These are phyloP conservation scores for Coptodon rendalli DNA, from an alignment of 2,113 vertebrate species.

Conservation along the genomic window DNA sequence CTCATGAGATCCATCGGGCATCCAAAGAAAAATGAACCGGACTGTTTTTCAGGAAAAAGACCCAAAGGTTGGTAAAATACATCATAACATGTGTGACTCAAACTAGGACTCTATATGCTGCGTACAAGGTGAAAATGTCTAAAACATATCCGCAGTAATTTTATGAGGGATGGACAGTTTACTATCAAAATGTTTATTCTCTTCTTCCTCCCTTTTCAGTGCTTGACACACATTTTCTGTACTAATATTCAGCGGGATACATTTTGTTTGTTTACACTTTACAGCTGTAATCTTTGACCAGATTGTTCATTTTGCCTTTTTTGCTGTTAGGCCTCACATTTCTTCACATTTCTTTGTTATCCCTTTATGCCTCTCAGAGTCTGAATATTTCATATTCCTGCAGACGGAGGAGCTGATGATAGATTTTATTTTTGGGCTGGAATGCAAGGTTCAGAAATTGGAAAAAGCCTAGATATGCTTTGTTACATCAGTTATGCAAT, in stretches of 20 bases:
- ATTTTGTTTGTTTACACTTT: not conserved
- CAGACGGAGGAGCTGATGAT: not conserved
- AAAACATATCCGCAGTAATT: not conserved
- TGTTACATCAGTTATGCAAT: not conserved
- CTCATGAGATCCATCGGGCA: slow-evolving; percentile 65
- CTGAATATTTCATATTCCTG: slow-evolving; percentile 22
- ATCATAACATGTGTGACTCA: not conserved
- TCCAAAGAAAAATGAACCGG: slow-evolving; percentile 85
- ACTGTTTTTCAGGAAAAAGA: slow-evolving; percentile 88
- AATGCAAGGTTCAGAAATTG: not conserved
- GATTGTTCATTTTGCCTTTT: not conserved
- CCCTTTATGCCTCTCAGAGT: not conserved
- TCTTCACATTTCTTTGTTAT: not conserved
- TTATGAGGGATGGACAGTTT: not conserved
- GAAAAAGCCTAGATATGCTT: not conserved
- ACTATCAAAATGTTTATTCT: not conserved
- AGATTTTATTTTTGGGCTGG: not conserved
- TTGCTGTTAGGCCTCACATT: not conserved
- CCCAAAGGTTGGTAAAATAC: slow-evolving; percentile 79
- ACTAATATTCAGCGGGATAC: not conserved
- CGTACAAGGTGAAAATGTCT: not conserved
- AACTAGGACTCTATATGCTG: not conserved
- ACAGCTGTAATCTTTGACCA: not conserved
- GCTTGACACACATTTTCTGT: not conserved
- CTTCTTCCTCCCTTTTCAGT: not conserved